These are phyloP conservation scores for Rhinoptilus africanus DNA, from an alignment of 2,113 vertebrate species.

Conservation along the genomic window DNA sequence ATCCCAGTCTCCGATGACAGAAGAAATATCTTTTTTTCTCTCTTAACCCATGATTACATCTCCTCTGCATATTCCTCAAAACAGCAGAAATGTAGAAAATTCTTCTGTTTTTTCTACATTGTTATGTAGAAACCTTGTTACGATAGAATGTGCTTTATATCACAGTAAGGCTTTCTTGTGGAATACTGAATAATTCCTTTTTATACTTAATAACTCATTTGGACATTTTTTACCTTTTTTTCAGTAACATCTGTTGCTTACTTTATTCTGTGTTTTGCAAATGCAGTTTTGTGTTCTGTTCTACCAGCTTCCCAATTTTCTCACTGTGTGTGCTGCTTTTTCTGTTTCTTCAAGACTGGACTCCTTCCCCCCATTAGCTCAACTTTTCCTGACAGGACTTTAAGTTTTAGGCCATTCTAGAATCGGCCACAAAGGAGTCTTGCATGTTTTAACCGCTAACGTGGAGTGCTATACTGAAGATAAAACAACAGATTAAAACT, in stretches of 20 bases:
- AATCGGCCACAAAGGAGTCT: background rate
- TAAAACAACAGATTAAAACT: background rate
- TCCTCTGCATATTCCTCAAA: background rate
- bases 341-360: background rate
- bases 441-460: fast-evolving
- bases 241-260: background rate
- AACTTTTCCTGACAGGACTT: fast-evolving
- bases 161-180: background rate
- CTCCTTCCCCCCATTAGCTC: background rate
- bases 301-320: background rate
- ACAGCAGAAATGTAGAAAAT: background rate
- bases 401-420: background rate
- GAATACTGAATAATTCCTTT: background rate
- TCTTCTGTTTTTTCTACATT: background rate
- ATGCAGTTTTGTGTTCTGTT: background rate
- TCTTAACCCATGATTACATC: background rate
- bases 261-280: background rate
- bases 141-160: background rate
- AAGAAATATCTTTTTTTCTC: background rate
- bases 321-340: background rate
- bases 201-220: background rate
- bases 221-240: background rate
- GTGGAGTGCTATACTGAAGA: background rate
- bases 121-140: background rate
- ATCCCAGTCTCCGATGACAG: background rate